Evolutionary conservation across 2,888 invertebrate genomes (phyloP), one percentile per base, ranked within the genome.

Genomic region (Lapara coniferarum): DNA sequence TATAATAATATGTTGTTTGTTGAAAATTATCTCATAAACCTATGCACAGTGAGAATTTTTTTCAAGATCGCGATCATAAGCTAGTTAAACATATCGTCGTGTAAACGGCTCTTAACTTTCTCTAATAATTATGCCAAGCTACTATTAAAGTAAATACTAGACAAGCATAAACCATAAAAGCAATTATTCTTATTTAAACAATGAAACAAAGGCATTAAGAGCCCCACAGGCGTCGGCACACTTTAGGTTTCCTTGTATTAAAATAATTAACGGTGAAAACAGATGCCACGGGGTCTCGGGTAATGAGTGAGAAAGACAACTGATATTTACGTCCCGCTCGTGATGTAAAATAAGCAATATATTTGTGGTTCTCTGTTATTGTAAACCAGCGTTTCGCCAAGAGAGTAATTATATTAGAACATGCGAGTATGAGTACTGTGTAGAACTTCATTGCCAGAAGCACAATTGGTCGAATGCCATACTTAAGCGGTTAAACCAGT

Each of bases 201-300:
- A 19, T 46, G 12, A 8, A 63, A 49, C 63, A 63, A 63, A 49
- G 19, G 49, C 63, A 63, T 63, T 63, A 44, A 44, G 46, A 49
- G 19, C 19, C 19, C 12, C 13, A 63, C 19, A 63, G 63, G 46
- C 63, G 63, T 19, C 49, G 63, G 63, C 63, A 63, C 46, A 63
- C 49, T 49, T 63, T 63, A 13, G 19, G 63, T 49, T 63, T 19
- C 63, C 46, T 63, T 63, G 46, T 49, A 63, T 63, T 63, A 63
- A 49, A 63, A 63, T 63, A 63, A 63, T 63, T 63, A 63, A 63
- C 63, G 63, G 16, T 63, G 63, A 63, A 63, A 63, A 63, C 63
- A 63, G 63, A 49, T 63, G 63, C 63, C 46, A 46, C 49, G 46
- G 63, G 25, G 63, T 13, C 19, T 63, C 19, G 63, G 12, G 13